Evolutionary conservation across 1,140 invertebrate genomes (phyloP).

Genomic region (Macrobrachium nipponense): DNA sequence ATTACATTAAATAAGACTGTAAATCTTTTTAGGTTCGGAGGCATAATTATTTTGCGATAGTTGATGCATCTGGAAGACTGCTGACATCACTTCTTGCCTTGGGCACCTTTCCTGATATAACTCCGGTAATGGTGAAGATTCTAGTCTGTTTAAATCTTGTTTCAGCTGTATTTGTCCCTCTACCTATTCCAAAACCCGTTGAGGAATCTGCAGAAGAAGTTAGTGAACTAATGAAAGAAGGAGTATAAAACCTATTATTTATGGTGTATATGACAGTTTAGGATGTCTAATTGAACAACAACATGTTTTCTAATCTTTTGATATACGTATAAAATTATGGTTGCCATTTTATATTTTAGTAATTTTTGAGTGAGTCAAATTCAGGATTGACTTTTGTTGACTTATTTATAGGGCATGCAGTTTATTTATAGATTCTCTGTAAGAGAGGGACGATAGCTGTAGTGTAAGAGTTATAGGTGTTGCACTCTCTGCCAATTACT

Average conservation of each 20-base stretch:
- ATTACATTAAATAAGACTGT: neutral
- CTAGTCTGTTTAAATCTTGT: conserved; percentile 56
- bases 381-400: no score
- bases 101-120: conserved; percentile 52
- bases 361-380: no score
- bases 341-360: no score
- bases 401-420: no score
- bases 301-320: no score
- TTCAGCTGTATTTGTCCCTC: conserved; percentile 55
- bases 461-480: no score
- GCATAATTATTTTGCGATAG: conserved; percentile 44
- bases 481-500: no score
- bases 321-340: no score
- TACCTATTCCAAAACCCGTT: neutral
- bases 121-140: conserved; percentile 34
- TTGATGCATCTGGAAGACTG: conserved; percentile 53
- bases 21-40: conserved; percentile 46
- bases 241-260: neutral
- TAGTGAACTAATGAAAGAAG: conserved; percentile 37
- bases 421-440: no score
- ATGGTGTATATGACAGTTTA: no score
- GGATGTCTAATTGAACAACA: no score
- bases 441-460: no score
- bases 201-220: conserved; percentile 24
- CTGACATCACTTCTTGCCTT: conserved; percentile 54